Evolutionary conservation across 2,797 vertebrate genomes (phyloP), one percentile per base, ranked within the genome.

Genomic region (Coccyzus lansbergi): DNA sequence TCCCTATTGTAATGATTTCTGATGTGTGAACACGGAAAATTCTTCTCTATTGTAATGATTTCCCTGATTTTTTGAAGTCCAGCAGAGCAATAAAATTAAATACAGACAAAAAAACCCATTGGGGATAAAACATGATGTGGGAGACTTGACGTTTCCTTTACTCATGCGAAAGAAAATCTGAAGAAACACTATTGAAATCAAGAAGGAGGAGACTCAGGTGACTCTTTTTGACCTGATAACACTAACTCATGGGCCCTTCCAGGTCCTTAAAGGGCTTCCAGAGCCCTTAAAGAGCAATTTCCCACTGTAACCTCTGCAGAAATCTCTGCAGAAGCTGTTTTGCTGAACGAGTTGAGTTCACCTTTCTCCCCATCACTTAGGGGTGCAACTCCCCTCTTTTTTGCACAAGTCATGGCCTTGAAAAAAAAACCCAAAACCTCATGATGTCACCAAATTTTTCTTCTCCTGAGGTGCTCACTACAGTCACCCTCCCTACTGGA

Each of bases 221-320:
- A 20, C 63, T n/a, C 33, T 36, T 44, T 22, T 18, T 28, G 64
- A 72, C 29, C 42, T 11, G 46, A n/a, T 3, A 4, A 21, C 36
- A 28, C 34, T 64, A 29, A 4, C 42, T 24, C 52, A 4, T 1
- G 28, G 38, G 17, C 11, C 7, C 15, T 46, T 10, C 51, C 67
- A 55, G 38, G 38, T 38, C 12, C 38, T 38, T 38, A 38, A 38
- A 38, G 38, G 38, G 38, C 38, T 38, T 38, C 38, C 38, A 38
- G 38, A 38, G 38, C 17, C 67, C 72, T 67, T 5, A 31, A 65
- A 72, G 63, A 72, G 3, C 42, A 55, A 20, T 29, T 68, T 56
- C 4, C 29, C 53, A 13, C 6, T 2, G 0, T 8, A 53, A 34
- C 3, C 0, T 1, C 71, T 56, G 36, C 53, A 71, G 34, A 53